These are phyloP conservation scores for Anguilla megastoma DNA, from an alignment of 2,797 vertebrate genomes.

Conservation along the genomic window DNA sequence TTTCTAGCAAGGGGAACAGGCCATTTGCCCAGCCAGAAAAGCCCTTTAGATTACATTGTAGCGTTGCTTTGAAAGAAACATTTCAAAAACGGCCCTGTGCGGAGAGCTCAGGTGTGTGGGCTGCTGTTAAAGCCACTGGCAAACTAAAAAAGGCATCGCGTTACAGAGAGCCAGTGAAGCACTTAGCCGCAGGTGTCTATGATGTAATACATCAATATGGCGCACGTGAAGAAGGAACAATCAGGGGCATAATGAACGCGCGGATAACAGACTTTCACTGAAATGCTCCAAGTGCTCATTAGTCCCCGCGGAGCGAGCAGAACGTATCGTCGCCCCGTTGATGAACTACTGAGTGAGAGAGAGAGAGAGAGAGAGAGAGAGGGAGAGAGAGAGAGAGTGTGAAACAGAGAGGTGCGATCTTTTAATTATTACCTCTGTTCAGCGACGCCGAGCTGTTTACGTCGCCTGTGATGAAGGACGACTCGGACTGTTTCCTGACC, in stretches of 20 bases:
- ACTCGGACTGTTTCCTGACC: slow-evolving; percentile 97
- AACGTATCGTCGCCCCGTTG: slow-evolving; percentile 48
- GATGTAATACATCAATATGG: neutral
- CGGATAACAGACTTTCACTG: slow-evolving; percentile 20
- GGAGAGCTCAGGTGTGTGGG: neutral
- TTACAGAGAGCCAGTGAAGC: neutral
- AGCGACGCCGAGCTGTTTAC: slow-evolving; percentile 98
- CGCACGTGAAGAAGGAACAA: neutral
- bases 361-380: slow-evolving; percentile 35
- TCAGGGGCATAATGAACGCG: slow-evolving; percentile 5
- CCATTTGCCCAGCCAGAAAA: neutral
- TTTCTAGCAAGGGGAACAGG: neutral
- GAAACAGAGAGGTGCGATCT: slow-evolving; percentile 30
- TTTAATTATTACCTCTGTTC: slow-evolving; percentile 92
- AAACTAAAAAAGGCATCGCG: neutral
- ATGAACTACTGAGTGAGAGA: slow-evolving; percentile 37
- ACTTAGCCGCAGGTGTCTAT: neutral
- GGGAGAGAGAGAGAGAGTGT: slow-evolving; percentile 30
- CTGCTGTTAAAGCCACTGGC: neutral
- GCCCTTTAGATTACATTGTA: neutral
- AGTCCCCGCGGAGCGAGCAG: slow-evolving; percentile 26
- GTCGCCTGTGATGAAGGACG: slow-evolving; percentile 98
- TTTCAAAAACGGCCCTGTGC: neutral
- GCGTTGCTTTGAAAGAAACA: neutral
- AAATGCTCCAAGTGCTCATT: slow-evolving; percentile 30